Percentiles rank a stretch among this genome's conserved stretches.
phyloP scores from a whole-genome alignment of 2,888 invertebrate species.

The Tridacna gigas region DNA sequence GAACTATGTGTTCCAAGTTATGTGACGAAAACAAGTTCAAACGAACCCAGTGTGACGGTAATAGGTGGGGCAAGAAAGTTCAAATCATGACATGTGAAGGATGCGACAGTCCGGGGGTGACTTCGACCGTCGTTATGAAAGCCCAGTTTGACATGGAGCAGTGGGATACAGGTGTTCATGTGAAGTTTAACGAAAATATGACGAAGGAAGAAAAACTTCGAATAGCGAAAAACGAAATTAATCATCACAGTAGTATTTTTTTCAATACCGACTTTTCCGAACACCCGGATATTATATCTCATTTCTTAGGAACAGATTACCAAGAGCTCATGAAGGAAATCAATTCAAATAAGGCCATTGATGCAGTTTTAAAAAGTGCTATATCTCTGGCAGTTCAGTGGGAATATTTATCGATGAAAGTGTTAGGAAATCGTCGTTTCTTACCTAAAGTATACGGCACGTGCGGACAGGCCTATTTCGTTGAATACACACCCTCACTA shows the following conservation, averaged over 20 bases:
- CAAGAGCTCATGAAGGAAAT: neutral
- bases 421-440: slow-evolving; percentile 5
- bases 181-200: neutral
- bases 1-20: slow-evolving; percentile 1
- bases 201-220: slow-evolving; percentile 3
- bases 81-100: slow-evolving; percentile 18
- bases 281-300: slow-evolving; percentile 4
- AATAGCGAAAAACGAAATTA: slow-evolving; percentile 5
- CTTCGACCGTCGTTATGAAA: slow-evolving; percentile 15
- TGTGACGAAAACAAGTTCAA: slow-evolving; percentile 11
- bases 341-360: neutral
- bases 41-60: slow-evolving; percentile 14
- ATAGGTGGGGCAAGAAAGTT: slow-evolving; percentile 19
- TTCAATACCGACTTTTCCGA: slow-evolving; percentile 3
- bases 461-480: slow-evolving; percentile 11
- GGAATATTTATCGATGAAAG: slow-evolving; percentile 20
- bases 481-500: slow-evolving; percentile 9
- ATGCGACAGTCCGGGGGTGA: neutral
- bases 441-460: slow-evolving; percentile 11
- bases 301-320: slow-evolving; percentile 12
- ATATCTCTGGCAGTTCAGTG: slow-evolving; percentile 8
- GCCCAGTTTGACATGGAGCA: slow-evolving; percentile 9
- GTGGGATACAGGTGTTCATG: slow-evolving; percentile 8
- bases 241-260: neutral
- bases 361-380: slow-evolving; percentile 13